A percentile compares a stretch with the other conserved stretches of the same genome.
Evolutionary conservation across 2,888 invertebrate species (phyloP).

Genomic region (Sarcophaga rosellei): DNA sequence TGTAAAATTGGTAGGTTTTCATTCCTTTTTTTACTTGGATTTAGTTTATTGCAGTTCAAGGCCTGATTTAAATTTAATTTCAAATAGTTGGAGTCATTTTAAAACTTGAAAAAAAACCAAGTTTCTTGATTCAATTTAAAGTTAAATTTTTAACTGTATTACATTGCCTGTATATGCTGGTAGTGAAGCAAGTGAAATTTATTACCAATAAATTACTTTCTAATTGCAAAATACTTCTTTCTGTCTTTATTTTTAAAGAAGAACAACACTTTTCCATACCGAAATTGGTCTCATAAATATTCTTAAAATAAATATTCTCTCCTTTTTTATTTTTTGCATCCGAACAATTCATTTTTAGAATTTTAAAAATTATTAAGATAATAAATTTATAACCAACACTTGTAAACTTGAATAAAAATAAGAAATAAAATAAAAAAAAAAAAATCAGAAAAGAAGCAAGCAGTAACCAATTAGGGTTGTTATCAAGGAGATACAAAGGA

Average conservation of each 20-base stretch:
- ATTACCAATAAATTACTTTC: conserved; percentile 38
- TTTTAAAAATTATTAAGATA: conserved; percentile 60
- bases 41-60: too few species aligned
- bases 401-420: background rate
- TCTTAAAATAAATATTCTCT: background rate
- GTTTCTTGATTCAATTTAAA: background rate
- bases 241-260: background rate
- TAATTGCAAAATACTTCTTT: conserved; percentile 29
- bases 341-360: conserved; percentile 30
- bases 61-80: too few species aligned
- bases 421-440: background rate
- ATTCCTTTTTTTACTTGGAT: too few species aligned
- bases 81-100: too few species aligned
- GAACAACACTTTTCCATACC: background rate
- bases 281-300: conserved; percentile 42
- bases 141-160: background rate
- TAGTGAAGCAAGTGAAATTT: background rate
- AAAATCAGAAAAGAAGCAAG: background rate
- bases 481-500: background rate
- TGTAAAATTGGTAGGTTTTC: too few species aligned
- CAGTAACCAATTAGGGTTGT: background rate
- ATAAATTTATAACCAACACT: conserved; percentile 56
- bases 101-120: too few species aligned
- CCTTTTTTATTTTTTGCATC: background rate
- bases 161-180: background rate